A percentile compares a stretch with the other conserved stretches of the same genome.
Evolutionary conservation across 1,140 invertebrate species (phyloP).

Genomic region (Drosophila novamexicana): DNA sequence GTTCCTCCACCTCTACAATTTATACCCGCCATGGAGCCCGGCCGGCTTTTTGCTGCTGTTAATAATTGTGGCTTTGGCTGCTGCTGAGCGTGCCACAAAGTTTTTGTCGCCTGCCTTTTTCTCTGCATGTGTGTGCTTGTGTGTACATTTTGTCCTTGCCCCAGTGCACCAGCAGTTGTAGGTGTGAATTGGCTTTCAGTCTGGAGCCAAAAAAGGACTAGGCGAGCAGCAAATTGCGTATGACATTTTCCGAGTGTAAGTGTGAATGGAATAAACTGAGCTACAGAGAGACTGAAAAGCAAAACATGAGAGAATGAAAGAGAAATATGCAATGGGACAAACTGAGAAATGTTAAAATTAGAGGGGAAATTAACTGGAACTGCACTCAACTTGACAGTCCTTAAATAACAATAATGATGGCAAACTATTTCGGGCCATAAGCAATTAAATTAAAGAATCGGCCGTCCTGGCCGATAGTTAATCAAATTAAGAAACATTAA

Average conservation of each 20-base stretch:
- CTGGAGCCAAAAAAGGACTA: constrained; percentile 60
- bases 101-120: constrained; percentile 22
- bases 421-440: neutral
- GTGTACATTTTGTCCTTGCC: constrained; percentile 43
- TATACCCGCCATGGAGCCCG: neutral
- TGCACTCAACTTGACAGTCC: constrained; percentile 16
- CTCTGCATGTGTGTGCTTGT: constrained; percentile 16
- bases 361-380: neutral
- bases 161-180: constrained; percentile 46
- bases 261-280: constrained; percentile 9
- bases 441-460: neutral
- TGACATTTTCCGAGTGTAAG: constrained; percentile 15
- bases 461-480: too few relatives aligned
- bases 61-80: constrained; percentile 45
- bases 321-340: neutral
- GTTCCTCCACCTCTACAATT: neutral
- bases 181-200: constrained; percentile 60
- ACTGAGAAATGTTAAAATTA: neutral
- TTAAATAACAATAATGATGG: constrained; percentile 13
- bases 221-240: constrained; percentile 56
- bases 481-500: too few relatives aligned
- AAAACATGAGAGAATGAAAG: neutral
- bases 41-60: constrained; percentile 23
- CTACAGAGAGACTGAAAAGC: neutral
- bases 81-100: constrained; percentile 34